These are phyloP conservation scores for Apamea monoglypha DNA, from an alignment of 2,888 invertebrate species.

Conservation along the genomic window DNA sequence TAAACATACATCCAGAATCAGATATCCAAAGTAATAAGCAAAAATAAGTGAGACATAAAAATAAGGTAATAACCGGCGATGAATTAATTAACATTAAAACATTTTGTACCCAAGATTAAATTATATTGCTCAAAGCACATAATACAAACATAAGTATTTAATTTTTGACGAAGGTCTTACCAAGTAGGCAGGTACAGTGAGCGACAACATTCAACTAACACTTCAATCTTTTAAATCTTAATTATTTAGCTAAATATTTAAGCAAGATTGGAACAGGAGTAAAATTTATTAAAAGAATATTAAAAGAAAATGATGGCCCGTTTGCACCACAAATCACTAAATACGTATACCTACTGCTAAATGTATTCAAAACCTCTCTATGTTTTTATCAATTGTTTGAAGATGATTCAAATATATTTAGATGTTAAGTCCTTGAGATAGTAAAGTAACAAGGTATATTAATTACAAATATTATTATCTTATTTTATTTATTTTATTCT, in stretches of 20 bases:
- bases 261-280: background rate
- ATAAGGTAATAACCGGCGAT: background rate
- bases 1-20: background rate
- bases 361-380: too few species aligned
- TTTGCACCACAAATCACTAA: too few species aligned
- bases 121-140: background rate
- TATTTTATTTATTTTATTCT: too few species aligned
- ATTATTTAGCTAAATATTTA: background rate
- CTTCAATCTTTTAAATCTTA: background rate
- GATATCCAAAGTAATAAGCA: too few species aligned
- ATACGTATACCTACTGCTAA: too few species aligned
- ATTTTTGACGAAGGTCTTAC: slow-evolving; percentile 6
- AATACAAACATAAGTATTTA: background rate
- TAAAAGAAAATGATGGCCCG: too few species aligned
- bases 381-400: too few species aligned
- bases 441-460: too few species aligned
- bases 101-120: background rate
- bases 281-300: too few species aligned
- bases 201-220: background rate
- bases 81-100: background rate
- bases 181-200: background rate
- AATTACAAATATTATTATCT: too few species aligned
- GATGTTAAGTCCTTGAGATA: too few species aligned
- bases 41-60: background rate
- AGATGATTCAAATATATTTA: too few species aligned